phyloP scores from a whole-genome alignment of 2,113 vertebrate genomes.

The Eurystomus gularis region DNA sequence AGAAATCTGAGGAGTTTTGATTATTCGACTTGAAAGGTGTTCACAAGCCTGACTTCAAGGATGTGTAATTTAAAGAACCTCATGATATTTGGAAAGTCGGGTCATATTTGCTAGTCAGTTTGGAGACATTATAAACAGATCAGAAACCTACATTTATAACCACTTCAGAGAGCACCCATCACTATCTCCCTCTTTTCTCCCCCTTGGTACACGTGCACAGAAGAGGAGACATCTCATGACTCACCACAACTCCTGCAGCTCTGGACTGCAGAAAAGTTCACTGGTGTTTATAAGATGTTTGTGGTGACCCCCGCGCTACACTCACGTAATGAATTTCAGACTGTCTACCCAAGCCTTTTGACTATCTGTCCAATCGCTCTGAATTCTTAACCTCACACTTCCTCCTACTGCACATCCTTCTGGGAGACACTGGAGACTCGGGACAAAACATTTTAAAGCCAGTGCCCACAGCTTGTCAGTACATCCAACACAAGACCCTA shows the following conservation, averaged over 20 bases:
- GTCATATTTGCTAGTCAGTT: background rate
- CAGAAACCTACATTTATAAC: background rate
- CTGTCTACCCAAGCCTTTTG: slow-evolving; percentile 42
- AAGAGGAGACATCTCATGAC: background rate
- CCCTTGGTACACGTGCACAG: fast-evolving
- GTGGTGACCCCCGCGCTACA: slow-evolving; percentile 59
- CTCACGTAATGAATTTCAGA: slow-evolving; percentile 77
- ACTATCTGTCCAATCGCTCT: slow-evolving; percentile 76
- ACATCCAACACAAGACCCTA: slow-evolving; percentile 42
- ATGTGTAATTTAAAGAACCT: background rate
- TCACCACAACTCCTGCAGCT: slow-evolving; percentile 42
- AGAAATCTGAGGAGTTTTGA: background rate
- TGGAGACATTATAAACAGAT: background rate
- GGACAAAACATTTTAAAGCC: slow-evolving; percentile 72
- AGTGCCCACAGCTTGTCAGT: slow-evolving; percentile 59
- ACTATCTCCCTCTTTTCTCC: background rate
- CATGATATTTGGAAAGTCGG: background rate
- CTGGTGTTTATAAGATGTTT: slow-evolving; percentile 61
- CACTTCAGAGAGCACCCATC: background rate
- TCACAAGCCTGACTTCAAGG: background rate
- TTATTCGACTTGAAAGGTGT: background rate
- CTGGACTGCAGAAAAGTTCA: slow-evolving; percentile 43
- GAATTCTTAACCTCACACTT: slow-evolving; percentile 80
- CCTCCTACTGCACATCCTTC: slow-evolving; percentile 74
- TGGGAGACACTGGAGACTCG: slow-evolving; percentile 77